phyloP scores from a whole-genome alignment of 2,113 vertebrate species.

The Ceyx cyanopectus region DNA sequence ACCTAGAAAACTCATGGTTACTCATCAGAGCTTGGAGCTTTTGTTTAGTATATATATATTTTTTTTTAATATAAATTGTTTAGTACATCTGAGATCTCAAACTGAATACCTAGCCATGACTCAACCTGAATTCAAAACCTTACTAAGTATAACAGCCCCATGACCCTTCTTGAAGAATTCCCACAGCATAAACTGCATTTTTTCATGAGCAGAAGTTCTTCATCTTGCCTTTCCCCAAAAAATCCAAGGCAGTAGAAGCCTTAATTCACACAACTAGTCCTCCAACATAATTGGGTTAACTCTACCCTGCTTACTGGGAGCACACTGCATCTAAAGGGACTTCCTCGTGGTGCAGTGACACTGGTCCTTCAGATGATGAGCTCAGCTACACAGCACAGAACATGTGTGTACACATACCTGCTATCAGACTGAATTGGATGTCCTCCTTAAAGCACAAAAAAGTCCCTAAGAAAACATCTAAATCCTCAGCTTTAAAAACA shows the following conservation, averaged over 20 bases:
- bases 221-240: neutral
- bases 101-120: neutral
- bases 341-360: neutral
- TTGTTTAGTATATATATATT: neutral
- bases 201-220: neutral
- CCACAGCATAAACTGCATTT: neutral
- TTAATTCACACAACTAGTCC: neutral
- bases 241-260: neutral
- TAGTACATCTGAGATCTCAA: neutral
- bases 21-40: neutral
- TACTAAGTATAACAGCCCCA: neutral
- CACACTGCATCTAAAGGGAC: neutral
- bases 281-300: neutral
- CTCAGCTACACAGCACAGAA: neutral
- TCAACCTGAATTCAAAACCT: neutral
- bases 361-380: neutral
- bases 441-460: neutral
- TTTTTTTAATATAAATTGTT: neutral
- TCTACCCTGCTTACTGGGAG: neutral
- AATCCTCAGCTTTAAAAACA: neutral
- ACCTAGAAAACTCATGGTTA: neutral
- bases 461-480: neutral
- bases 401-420: accelerated
- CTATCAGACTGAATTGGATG: neutral
- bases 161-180: neutral